Evolutionary conservation across 2,113 vertebrate genomes (phyloP).

Genomic region (Archilochus colubris): DNA sequence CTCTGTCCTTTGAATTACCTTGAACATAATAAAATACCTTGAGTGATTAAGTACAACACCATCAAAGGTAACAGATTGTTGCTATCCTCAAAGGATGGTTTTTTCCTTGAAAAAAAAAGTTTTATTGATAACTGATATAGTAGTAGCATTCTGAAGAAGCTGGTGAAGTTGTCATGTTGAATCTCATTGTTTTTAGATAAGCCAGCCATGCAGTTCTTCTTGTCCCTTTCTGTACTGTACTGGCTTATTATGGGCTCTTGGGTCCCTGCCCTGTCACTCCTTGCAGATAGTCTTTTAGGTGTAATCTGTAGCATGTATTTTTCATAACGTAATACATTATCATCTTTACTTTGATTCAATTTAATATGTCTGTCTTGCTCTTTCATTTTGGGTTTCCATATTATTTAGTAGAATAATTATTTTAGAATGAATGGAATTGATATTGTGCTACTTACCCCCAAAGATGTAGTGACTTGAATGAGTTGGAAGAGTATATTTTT

Average conservation of each 20-base stretch:
- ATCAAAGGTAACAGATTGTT: conserved; percentile 7
- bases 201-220: not conserved
- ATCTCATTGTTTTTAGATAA: not conserved
- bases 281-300: not conserved
- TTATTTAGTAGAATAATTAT: not conserved
- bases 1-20: conserved; percentile 36
- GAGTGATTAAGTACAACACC: not conserved
- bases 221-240: not conserved
- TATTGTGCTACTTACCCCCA: not conserved
- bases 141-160: not conserved
- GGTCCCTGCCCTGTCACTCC: not conserved
- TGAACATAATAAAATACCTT: conserved; percentile 5
- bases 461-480: not conserved
- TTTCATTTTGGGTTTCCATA: not conserved
- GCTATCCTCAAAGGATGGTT: conserved; percentile 1
- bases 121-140: not conserved
- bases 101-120: not conserved
- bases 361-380: not conserved
- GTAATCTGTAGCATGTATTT: not conserved
- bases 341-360: not conserved
- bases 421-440: not conserved
- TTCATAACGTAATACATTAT: not conserved
- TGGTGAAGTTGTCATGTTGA: not conserved
- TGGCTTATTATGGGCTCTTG: not conserved
- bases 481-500: not conserved